Percentiles rank a stretch among this genome's conserved stretches.
phyloP scores from a whole-genome alignment of 1,140 invertebrate genomes.

The Rhagoletis zephyria region DNA sequence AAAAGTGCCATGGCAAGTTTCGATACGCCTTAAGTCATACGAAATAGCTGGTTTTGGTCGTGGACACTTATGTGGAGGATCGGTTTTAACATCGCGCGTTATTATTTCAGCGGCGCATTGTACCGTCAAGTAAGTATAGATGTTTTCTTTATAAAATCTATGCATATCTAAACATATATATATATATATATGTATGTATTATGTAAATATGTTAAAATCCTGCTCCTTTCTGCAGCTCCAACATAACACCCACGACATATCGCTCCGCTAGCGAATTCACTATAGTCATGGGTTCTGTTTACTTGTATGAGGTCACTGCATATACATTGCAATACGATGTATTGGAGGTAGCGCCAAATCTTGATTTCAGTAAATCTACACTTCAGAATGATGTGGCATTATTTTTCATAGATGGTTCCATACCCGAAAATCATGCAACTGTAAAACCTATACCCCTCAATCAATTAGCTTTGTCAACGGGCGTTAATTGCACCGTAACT shows the following conservation, averaged over 20 bases:
- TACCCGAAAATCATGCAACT: slow-evolving; percentile 58
- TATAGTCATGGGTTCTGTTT: slow-evolving; percentile 64
- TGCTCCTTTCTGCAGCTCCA: slow-evolving; percentile 53
- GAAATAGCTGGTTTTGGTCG: slow-evolving; percentile 60
- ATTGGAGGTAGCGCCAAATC: slow-evolving; percentile 60
- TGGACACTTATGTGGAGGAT: slow-evolving; percentile 77
- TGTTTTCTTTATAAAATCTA: background rate
- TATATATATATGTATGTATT: background rate
- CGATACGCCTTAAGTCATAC: slow-evolving; percentile 60
- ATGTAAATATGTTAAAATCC: background rate
- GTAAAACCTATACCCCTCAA: slow-evolving; percentile 60
- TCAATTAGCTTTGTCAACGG: background rate
- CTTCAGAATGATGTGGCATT: slow-evolving; percentile 63
- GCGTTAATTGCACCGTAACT: slow-evolving; percentile 59
- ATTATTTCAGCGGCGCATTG: slow-evolving; percentile 83
- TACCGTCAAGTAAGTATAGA: slow-evolving; percentile 60
- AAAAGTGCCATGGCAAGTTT: slow-evolving; percentile 63
- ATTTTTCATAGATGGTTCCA: slow-evolving; percentile 65
- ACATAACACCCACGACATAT: slow-evolving; percentile 49
- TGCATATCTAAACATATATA: background rate
- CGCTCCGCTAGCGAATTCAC: slow-evolving; percentile 63
- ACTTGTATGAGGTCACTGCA: slow-evolving; percentile 43
- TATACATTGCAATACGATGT: slow-evolving; percentile 62
- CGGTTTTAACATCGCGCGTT: slow-evolving; percentile 75
- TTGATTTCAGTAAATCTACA: slow-evolving; percentile 53